Base-by-base conservation (phyloP, 2,888 invertebrate genomes). In the Pyrgus malvae region DNA sequence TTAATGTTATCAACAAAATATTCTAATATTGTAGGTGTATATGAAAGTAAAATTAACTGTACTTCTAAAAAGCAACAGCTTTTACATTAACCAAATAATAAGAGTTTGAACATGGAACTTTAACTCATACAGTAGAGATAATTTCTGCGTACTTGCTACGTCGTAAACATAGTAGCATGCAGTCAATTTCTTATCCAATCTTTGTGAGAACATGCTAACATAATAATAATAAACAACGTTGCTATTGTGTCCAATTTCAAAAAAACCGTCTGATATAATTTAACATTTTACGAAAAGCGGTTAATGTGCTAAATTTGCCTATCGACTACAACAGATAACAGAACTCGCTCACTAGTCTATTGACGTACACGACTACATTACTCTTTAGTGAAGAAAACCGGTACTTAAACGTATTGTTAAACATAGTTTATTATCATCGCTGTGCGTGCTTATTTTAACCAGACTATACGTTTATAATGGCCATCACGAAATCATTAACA, bases 251-350 rank as follows among this genome's bases (percentile, higher is more conserved):
- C 25, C 25, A 44, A 37, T 29, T 51, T 50, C 42, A 2, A 14
- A 45, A n/a, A 37, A 17, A 35, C 37, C 21, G 37, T 21, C 21
- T 11, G 44, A 51, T 37, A 37, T 9, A 51, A 9, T 44, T 8
- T 12, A 27, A n/a, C 27, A 44, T 45, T 31, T 45, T 51, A 51
- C 27, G n/a, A n/a, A 38, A 51, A 51, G 51, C 53, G 1, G n/a
- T 38, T 45, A 9, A 44, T 25, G 53, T 53, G 53, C 53, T 38
- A 45, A 53, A 53, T 53, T 53, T 11, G 45, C 45, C 53, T 53
- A 45, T 37, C 27, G 29, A 27, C 53, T 53, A 53, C 53, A 8
- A 7, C 14, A 23, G 7, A 40, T 35, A 35, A 42, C 17, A n/a
- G 19, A 3, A 21, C 25, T 41, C 40, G 12, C 40, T 40, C 25